A percentile compares a stretch with the other conserved stretches of the same genome.
These are phyloP conservation scores for Plagiodera versicolora DNA, from an alignment of 2,888 invertebrate species.

Conservation along the genomic window DNA sequence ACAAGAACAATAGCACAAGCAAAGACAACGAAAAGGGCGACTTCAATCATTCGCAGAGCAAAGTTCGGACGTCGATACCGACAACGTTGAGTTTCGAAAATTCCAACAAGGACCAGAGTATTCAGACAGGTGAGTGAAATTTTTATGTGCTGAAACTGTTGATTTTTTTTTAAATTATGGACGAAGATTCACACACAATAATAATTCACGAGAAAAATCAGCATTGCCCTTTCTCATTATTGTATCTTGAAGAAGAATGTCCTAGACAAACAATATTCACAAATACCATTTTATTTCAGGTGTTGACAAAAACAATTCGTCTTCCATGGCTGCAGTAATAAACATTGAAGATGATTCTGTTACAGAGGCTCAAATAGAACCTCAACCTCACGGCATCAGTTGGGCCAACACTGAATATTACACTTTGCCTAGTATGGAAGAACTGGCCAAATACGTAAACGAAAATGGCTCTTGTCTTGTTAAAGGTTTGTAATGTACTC, in stretches of 20 bases:
- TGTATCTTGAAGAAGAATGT: too few relatives aligned
- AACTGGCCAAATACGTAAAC: slow-evolving; percentile 71
- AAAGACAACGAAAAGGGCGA: slow-evolving; percentile 14
- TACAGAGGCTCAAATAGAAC: slow-evolving; percentile 18
- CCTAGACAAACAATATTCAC: too few relatives aligned
- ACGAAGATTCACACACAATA: too few relatives aligned
- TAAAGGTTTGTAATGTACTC: slow-evolving; percentile 58
- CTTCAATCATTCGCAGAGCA: slow-evolving; percentile 5
- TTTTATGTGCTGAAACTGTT: too few relatives aligned
- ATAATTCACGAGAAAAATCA: too few relatives aligned
- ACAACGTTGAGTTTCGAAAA: slow-evolving; percentile 33
- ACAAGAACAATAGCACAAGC: slow-evolving; percentile 20
- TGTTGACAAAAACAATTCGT: slow-evolving; percentile 13
- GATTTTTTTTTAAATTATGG: too few relatives aligned
- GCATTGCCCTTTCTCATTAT: too few relatives aligned
- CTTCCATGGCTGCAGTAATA: background rate
- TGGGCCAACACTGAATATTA: slow-evolving; percentile 85
- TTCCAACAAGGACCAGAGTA: slow-evolving; percentile 14
- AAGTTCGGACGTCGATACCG: slow-evolving; percentile 25
- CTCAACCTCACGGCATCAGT: slow-evolving; percentile 70
- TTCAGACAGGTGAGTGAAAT: too few relatives aligned
- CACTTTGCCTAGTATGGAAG: slow-evolving; percentile 83
- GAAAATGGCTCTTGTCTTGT: slow-evolving; percentile 81
- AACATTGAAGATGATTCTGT: slow-evolving; percentile 25
- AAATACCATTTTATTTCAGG: background rate